Conservation (phyloP, 1,140 invertebrate genomes). For the Drosophila athabasca region DNA sequence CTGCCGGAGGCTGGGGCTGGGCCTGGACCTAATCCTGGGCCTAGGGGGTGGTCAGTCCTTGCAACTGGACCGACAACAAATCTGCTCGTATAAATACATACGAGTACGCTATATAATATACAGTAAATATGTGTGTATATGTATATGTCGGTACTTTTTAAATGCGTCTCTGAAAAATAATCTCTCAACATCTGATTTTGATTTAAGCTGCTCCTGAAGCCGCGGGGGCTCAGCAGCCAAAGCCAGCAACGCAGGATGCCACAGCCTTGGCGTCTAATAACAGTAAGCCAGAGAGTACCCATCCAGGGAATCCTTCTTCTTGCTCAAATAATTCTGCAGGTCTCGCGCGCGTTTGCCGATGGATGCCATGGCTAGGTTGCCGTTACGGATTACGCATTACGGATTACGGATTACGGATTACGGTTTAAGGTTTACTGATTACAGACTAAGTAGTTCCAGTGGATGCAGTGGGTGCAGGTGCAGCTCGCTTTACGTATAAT, state of each 20-base stretch:
- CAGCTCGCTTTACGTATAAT: conserved; percentile 4
- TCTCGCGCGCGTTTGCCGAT: conserved; percentile 32
- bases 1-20: not conserved
- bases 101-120: conserved; percentile 48
- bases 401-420: not conserved
- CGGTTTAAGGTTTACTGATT: conserved; percentile 12
- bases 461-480: not conserved
- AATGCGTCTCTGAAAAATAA: conserved; percentile 79
- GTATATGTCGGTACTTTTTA: conserved; percentile 69
- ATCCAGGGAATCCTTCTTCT: not conserved
- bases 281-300: conserved; percentile 35
- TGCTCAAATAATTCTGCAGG: conserved; percentile 28
- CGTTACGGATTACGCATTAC: conserved; percentile 7
- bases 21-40: not conserved
- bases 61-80: conserved; percentile 56
- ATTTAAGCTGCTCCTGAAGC: conserved; percentile 48
- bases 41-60: conserved; percentile 22
- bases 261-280: conserved; percentile 35
- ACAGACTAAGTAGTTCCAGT: no score
- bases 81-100: conserved; percentile 55
- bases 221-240: conserved; percentile 28
- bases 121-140: conserved; percentile 53
- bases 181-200: conserved; percentile 54
- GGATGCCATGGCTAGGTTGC: conserved; percentile 17
- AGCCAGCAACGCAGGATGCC: conserved; percentile 27